phyloP scores from a whole-genome alignment of 2,113 vertebrate species.

The Saimiri boliviensis region DNA sequence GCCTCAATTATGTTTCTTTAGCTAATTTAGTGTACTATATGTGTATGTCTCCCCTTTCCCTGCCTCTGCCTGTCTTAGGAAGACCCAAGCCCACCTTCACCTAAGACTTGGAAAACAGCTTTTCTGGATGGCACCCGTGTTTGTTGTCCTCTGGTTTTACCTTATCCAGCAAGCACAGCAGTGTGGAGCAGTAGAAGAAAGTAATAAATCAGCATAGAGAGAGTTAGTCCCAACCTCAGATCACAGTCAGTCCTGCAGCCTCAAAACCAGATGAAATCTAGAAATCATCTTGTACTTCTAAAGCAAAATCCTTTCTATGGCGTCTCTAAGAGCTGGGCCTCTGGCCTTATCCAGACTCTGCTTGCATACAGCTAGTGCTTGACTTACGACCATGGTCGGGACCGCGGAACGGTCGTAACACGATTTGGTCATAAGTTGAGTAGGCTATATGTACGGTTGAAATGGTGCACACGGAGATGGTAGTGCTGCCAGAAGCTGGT shows the following conservation, averaged over 20 bases:
- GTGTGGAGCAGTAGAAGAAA: not conserved
- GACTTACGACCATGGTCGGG: too few species aligned
- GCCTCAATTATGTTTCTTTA: not conserved
- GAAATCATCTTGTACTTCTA: not conserved
- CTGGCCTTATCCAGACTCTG: not conserved
- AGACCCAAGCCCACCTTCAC: not conserved
- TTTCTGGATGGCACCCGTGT: fast-evolving
- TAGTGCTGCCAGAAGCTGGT: too few species aligned
- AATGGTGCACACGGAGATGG: too few species aligned
- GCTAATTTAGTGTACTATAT: not conserved
- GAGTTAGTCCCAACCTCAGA: not conserved
- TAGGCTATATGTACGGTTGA: too few species aligned
- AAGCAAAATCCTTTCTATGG: fast-evolving
- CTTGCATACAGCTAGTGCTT: not conserved
- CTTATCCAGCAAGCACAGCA: not conserved
- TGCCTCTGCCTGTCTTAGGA: not conserved
- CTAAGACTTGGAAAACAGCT: not conserved
- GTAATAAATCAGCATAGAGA: fast-evolving
- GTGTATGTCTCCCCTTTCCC: not conserved
- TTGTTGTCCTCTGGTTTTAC: not conserved
- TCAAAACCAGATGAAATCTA: not conserved
- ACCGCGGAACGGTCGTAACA: too few species aligned
- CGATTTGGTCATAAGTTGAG: too few species aligned
- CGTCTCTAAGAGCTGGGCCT: fast-evolving
- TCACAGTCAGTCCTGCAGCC: not conserved